These are phyloP conservation scores for Zaprionus nigranus DNA, from an alignment of 1,140 invertebrate species.

Conservation along the genomic window DNA sequence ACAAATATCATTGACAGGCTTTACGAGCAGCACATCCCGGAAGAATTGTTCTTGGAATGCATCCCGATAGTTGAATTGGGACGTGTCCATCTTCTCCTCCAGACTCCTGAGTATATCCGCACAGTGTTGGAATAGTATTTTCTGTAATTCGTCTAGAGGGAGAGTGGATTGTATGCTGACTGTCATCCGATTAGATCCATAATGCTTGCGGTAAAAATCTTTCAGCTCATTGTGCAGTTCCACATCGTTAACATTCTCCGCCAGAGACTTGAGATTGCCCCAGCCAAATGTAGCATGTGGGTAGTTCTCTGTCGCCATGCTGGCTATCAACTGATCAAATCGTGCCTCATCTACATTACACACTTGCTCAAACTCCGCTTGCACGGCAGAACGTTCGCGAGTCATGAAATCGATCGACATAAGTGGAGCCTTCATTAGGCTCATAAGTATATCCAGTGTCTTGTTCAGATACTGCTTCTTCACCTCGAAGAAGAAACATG, in stretches of 20 bases:
- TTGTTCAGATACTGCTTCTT: conserved; percentile 90
- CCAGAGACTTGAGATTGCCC: conserved; percentile 92
- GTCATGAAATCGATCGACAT: conserved; percentile 94
- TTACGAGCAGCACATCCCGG: conserved; percentile 90
- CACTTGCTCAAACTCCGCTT: conserved; percentile 89
- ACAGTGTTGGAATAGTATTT: conserved; percentile 87
- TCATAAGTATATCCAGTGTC: conserved; percentile 93
- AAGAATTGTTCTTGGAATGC: conserved; percentile 89
- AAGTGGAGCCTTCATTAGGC: conserved; percentile 95
- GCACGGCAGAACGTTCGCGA: conserved; percentile 94
- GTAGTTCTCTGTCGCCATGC: conserved; percentile 88
- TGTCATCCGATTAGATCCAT: conserved; percentile 95
- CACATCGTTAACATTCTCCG: conserved; percentile 88
- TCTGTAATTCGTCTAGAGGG: conserved; percentile 89
- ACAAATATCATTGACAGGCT: conserved; percentile 89
- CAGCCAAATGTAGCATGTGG: conserved; percentile 93
- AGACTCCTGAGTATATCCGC: conserved; percentile 88
- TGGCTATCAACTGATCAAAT: conserved; percentile 89
- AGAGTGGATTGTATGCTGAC: conserved; percentile 92
- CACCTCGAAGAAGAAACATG: conserved; percentile 94
- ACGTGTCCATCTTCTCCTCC: conserved; percentile 86
- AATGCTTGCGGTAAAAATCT: conserved; percentile 92
- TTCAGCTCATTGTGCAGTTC: conserved; percentile 88
- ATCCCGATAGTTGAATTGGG: conserved; percentile 75
- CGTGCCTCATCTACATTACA: conserved; percentile 65